phyloP scores from a whole-genome alignment of 2,888 invertebrate genomes.

The Peribatodes rhomboidaria region DNA sequence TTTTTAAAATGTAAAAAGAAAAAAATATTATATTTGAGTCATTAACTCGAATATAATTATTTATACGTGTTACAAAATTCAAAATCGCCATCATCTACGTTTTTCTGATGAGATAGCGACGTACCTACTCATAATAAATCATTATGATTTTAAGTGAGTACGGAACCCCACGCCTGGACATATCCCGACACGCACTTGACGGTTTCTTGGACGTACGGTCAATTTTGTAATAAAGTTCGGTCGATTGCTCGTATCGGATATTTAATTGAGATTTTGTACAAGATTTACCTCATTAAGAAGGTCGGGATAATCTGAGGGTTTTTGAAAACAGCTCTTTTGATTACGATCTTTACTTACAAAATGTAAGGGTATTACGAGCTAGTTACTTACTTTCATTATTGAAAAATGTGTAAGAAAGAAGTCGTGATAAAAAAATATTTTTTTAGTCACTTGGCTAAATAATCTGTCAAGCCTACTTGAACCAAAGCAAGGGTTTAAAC shows the following conservation, averaged over 20 bases:
- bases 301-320: slow-evolving; percentile 3
- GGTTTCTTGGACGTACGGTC: slow-evolving; percentile 9
- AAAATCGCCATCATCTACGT: no score
- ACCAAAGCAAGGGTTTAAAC: no score
- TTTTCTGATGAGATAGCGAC: no score
- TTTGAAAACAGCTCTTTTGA: slow-evolving; percentile 1
- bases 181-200: not conserved
- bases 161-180: no score
- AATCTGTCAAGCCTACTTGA: no score
- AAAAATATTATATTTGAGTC: no score
- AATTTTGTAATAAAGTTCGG: slow-evolving; percentile 16
- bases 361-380: not conserved
- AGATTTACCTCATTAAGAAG: slow-evolving; percentile 26
- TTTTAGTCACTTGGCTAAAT: no score
- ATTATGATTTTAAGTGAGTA: no score
- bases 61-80: no score
- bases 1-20: no score
- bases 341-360: slow-evolving; percentile 1
- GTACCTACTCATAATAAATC: no score
- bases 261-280: slow-evolving; percentile 24
- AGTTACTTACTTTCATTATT: not conserved
- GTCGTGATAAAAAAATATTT: not conserved
- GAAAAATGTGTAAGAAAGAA: not conserved
- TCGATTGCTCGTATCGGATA: slow-evolving; percentile 24
- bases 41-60: no score